phyloP scores from a whole-genome alignment of 2,888 invertebrate genomes.

The Odontocolon sp. region DNA sequence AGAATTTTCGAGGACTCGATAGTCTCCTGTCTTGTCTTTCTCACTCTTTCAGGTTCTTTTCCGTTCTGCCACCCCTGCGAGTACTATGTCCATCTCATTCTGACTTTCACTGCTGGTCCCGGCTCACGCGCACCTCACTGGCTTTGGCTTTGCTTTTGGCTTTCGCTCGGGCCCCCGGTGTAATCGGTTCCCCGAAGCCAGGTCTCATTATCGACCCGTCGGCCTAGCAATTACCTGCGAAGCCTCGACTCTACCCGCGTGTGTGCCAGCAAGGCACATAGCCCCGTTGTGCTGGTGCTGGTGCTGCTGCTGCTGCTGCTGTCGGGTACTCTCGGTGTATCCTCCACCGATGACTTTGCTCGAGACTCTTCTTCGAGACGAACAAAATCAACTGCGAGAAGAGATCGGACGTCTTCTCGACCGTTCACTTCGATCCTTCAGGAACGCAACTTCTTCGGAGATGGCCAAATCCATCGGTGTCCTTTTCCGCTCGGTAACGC shows the following conservation, averaged over 20 bases:
- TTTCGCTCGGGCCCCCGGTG: conserved; percentile 74
- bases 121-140: conserved; percentile 57
- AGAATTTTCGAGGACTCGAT: conserved; percentile 45
- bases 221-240: conserved; percentile 81
- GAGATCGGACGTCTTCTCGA: conserved; percentile 30
- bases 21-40: conserved; percentile 42
- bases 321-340: conserved; percentile 54
- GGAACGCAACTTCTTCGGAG: conserved; percentile 18
- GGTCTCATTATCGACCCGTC: conserved; percentile 81
- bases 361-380: conserved; percentile 40
- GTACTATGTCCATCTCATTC: conserved; percentile 4
- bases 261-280: conserved; percentile 53
- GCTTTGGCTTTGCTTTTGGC: conserved; percentile 73
- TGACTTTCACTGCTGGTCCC: conserved; percentile 45
- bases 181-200: conserved; percentile 81
- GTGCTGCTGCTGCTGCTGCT: conserved; percentile 14
- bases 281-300: conserved; percentile 26
- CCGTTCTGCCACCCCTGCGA: conserved; percentile 37
- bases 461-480: conserved; percentile 1
- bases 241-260: conserved; percentile 76
- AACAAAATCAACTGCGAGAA: conserved; percentile 29
- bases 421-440: conserved; percentile 6
- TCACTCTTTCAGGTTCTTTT: conserved; percentile 51
- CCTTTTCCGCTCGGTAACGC: conserved; percentile 8
- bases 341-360: conserved; percentile 53